These are phyloP conservation scores for Drosophila truncata DNA, from an alignment of 1,140 invertebrate species.

Conservation along the genomic window DNA sequence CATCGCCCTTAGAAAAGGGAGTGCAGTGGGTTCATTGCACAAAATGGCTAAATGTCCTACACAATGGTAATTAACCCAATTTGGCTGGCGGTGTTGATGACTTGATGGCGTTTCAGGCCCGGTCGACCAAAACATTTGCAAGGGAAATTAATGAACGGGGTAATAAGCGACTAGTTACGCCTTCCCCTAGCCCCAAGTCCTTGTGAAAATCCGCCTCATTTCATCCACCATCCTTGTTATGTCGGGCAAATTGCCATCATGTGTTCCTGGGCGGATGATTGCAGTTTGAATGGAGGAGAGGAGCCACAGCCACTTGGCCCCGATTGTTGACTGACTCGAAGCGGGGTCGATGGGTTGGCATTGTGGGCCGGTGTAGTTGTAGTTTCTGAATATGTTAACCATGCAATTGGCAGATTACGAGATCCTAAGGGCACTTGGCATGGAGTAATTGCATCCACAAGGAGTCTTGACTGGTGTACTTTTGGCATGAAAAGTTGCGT, in stretches of 20 bases:
- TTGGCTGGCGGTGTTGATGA: slow-evolving; percentile 60
- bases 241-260: slow-evolving; percentile 55
- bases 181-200: not conserved
- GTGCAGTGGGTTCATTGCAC: slow-evolving; percentile 5
- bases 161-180: slow-evolving; percentile 26
- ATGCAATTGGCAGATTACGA: slow-evolving; percentile 51
- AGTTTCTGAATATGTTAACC: slow-evolving; percentile 38
- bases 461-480: not conserved
- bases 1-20: not conserved
- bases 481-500: not conserved
- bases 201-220: not conserved
- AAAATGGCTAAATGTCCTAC: slow-evolving; percentile 64
- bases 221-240: slow-evolving; percentile 25
- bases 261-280: slow-evolving; percentile 26
- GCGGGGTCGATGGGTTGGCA: slow-evolving; percentile 20
- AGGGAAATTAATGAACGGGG: slow-evolving; percentile 67
- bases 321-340: slow-evolving; percentile 45
- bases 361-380: slow-evolving; percentile 12
- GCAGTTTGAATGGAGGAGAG: slow-evolving; percentile 28
- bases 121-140: slow-evolving; percentile 47
- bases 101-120: slow-evolving; percentile 34
- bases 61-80: slow-evolving; percentile 77
- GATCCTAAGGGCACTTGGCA: slow-evolving; percentile 7
- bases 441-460: slow-evolving; percentile 7
- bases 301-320: slow-evolving; percentile 34